Conservation (phyloP, 2,113 vertebrate species). For the Seriola rivoliana region DNA sequence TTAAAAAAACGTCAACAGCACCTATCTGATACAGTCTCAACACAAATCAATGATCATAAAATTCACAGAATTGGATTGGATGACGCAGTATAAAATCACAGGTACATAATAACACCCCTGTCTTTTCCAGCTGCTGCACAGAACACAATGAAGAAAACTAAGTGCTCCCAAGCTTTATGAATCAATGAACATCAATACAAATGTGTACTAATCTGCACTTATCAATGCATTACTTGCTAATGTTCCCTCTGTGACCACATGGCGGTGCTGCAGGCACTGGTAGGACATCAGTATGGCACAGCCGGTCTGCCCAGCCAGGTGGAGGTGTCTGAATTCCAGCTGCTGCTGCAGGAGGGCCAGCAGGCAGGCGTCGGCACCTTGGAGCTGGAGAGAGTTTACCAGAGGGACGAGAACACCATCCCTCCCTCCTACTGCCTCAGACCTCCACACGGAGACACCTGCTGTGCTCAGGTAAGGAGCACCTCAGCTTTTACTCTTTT, state of each 20-base stretch:
- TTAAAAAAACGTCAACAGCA: too few relatives aligned
- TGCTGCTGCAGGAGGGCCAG: conserved; percentile 80
- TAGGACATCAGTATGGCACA: conserved; percentile 83
- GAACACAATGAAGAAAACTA: background rate
- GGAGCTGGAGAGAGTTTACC: conserved; percentile 80
- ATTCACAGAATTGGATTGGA: background rate
- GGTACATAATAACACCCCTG: too few relatives aligned
- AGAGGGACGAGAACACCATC: conserved; percentile 84
- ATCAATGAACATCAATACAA: too few relatives aligned
- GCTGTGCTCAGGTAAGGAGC: conserved; percentile 45
- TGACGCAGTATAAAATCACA: too few relatives aligned
- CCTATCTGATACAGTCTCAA: background rate
- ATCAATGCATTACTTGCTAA: background rate
- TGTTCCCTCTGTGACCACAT: conserved; percentile 54
- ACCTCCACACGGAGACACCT: conserved; percentile 1
- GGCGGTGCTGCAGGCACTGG: conserved; percentile 80
- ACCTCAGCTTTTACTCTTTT: background rate
- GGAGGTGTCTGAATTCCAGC: conserved; percentile 83
- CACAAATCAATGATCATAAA: background rate
- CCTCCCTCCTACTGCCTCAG: conserved; percentile 81
- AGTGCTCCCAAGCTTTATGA: too few relatives aligned
- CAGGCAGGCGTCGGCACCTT: conserved; percentile 70
- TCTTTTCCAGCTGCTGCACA: too few relatives aligned
- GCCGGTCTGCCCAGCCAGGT: conserved; percentile 77
- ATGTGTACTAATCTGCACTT: too few relatives aligned